Conservation (phyloP, 2,888 invertebrate genomes). For the Cabera pusaria region DNA sequence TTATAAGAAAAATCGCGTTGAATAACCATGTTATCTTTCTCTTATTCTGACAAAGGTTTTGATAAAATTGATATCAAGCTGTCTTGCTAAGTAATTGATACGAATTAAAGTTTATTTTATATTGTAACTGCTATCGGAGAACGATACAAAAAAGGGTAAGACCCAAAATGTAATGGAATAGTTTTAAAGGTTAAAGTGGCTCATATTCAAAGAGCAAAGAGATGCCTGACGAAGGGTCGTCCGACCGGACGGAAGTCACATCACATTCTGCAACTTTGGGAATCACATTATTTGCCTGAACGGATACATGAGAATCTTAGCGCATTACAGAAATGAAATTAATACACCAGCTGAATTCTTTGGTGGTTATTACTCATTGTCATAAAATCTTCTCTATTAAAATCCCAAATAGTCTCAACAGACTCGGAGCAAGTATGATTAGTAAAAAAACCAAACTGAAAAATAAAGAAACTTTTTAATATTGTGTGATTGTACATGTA, state of each 20-base stretch:
- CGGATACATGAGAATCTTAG: constrained; percentile 31
- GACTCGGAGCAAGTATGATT: no score
- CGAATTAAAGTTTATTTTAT: constrained; percentile 10
- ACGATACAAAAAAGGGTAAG: constrained; percentile 17
- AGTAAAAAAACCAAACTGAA: no score
- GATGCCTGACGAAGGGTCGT: constrained; percentile 29
- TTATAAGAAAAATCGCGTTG: no score
- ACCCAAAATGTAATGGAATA: constrained; percentile 27
- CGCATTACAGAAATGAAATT: constrained; percentile 11
- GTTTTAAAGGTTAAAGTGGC: constrained; percentile 33
- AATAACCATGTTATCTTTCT: no score
- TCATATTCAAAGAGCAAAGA: constrained; percentile 29
- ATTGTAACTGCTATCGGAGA: constrained; percentile 9
- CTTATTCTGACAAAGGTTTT: no score
- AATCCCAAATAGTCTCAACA: no score
- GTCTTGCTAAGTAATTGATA: constrained; percentile 8
- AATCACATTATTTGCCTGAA: constrained; percentile 44
- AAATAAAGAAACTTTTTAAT: no score
- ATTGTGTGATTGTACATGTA: no score
- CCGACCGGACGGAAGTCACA: constrained; percentile 22
- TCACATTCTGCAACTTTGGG: constrained; percentile 45
- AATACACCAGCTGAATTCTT: no score
- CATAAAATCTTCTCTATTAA: no score
- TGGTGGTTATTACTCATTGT: no score
- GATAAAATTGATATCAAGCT: no score